Evolutionary conservation across 1,140 invertebrate genomes (phyloP), one percentile per base, ranked within the genome.

Genomic region (Mercenaria mercenaria): DNA sequence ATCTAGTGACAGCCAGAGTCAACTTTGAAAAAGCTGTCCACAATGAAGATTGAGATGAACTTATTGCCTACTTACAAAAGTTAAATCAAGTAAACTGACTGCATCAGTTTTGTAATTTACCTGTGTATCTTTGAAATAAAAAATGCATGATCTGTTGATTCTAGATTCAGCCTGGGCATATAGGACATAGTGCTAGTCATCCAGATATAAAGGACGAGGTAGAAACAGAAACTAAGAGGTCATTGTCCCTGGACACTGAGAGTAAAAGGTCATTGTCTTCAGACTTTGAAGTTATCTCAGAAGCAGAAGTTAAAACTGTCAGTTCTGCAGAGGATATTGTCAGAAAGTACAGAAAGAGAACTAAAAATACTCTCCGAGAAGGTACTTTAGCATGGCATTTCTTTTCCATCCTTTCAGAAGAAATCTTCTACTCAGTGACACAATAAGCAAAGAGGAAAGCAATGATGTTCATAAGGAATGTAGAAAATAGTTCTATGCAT

Each of bases 181-280:
- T 67, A 11, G 83, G 82, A 23, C 84, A 72, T 15, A 92, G 91
- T 52, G 79, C 86, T 59, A 93, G 91, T 81, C 91, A 93, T 8
- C 81, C 88, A 20, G 91, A 92, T 26, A 72, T 92, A n/a, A 90
- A 92, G 26, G 59, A 61, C 26, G 59, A 81, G 61, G 18, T 77
- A 39, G 69, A 89, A 56, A 23, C n/a, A 15, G 81, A 83, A 23
- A 79, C 72, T 18, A 89, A 81, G 23, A 56, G 90, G 64, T 94
- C 95, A n/a, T 82, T 90, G 56, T 77, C 99, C 3, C 98, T 98
- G 0, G 98, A 99, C 92, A 99, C 99, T 96, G 98, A 92, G 43
- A 72, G 79, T 6, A 87, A 77, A 23, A 41, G 89, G 64, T 94
- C 94, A n/a, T 82, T 90, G 50, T 76, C 99, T 2, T 98, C 98